A percentile compares a stretch with the other conserved stretches of the same genome.
Evolutionary conservation across 2,797 vertebrate species (phyloP).

Genomic region (Acestrorhynchus altus): DNA sequence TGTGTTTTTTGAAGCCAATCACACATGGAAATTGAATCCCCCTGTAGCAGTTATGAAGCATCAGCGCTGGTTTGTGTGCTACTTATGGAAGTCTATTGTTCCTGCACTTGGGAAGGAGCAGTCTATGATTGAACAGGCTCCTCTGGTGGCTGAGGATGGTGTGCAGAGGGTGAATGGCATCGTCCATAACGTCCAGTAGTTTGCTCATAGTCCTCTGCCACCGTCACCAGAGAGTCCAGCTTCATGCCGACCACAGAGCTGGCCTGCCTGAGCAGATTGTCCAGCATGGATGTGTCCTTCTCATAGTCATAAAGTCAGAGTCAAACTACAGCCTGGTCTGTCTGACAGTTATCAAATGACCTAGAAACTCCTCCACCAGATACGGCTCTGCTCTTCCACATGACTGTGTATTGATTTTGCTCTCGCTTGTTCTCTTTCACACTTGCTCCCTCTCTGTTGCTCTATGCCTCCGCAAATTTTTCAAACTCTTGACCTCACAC

Average conservation of each 20-base stretch:
- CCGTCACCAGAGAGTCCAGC: too few species aligned
- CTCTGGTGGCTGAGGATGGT: too few species aligned
- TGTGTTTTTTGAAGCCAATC: neutral
- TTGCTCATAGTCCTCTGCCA: too few species aligned
- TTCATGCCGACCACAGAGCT: too few species aligned
- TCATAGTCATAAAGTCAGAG: too few species aligned
- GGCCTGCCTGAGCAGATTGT: too few species aligned
- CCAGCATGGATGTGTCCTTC: too few species aligned
- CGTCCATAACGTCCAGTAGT: too few species aligned
- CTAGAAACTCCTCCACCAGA: conserved; percentile 47
- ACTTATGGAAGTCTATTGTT: too few species aligned
- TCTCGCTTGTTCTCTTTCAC: conserved; percentile 22
- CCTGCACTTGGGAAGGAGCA: too few species aligned
- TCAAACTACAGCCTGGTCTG: conserved; percentile 18
- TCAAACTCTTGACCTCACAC: conserved; percentile 14
- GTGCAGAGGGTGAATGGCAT: too few species aligned
- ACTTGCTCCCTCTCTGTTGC: conserved; percentile 11
- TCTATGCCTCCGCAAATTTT: neutral
- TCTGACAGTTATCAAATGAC: conserved; percentile 48
- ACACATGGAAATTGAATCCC: neutral
- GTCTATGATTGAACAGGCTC: too few species aligned
- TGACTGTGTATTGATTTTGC: conserved; percentile 69
- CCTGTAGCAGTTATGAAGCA: neutral
- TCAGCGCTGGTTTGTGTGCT: neutral
- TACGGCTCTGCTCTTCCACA: conserved; percentile 37